phyloP scores from a whole-genome alignment of 2,797 vertebrate genomes.

The Lindbergichthys nudifrons region DNA sequence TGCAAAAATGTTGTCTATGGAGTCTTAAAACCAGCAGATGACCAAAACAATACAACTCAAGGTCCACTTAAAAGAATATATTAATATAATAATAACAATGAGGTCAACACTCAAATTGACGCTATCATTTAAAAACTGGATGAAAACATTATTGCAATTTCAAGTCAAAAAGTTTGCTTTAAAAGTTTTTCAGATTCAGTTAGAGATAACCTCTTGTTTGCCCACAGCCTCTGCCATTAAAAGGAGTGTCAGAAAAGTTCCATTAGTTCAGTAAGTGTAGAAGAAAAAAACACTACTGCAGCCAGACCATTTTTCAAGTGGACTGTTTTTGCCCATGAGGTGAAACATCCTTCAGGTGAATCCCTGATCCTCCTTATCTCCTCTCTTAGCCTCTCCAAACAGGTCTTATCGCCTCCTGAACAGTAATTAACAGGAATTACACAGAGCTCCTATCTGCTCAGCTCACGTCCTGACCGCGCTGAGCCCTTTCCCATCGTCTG shows the following conservation, averaged over 20 bases:
- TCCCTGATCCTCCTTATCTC: constrained; percentile 76
- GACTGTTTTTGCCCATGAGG: constrained; percentile 63
- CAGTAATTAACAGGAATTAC: constrained; percentile 85
- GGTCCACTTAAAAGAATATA: background rate
- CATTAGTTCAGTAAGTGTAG: constrained; percentile 9
- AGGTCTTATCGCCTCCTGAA: constrained; percentile 76
- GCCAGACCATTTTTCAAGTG: constrained; percentile 46
- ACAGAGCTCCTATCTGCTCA: constrained; percentile 73
- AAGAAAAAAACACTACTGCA: constrained; percentile 27
- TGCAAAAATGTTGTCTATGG: background rate
- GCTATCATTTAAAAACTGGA: background rate
- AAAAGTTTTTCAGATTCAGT: constrained; percentile 10
- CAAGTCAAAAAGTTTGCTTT: background rate
- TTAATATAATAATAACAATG: too few species aligned
- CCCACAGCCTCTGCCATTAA: background rate
- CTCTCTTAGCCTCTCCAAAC: constrained; percentile 72
- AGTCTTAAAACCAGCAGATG: background rate
- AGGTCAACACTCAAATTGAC: background rate
- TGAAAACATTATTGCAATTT: background rate
- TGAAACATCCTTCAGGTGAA: constrained; percentile 66
- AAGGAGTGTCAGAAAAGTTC: background rate
- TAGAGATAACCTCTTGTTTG: constrained; percentile 15
- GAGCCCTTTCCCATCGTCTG: constrained; percentile 73
- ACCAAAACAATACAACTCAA: background rate
- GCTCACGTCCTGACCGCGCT: constrained; percentile 58